phyloP scores from a whole-genome alignment of 2,113 vertebrate genomes.

The Sula dactylatra region DNA sequence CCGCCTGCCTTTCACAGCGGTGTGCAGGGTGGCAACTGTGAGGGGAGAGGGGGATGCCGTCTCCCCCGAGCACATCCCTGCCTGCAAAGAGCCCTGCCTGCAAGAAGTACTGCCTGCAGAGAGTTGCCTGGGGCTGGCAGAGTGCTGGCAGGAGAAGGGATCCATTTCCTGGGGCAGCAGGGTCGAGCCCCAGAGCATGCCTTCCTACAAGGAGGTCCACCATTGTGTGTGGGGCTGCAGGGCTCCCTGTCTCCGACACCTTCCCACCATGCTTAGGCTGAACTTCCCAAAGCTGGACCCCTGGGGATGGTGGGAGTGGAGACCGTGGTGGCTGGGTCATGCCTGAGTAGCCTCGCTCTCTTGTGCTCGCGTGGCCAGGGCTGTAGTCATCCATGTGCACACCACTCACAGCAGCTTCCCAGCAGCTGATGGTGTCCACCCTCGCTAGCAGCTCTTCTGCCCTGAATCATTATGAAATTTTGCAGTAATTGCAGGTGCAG shows the following conservation, averaged over 20 bases:
- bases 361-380: not conserved
- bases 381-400: not conserved
- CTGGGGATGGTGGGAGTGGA: not conserved
- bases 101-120: not conserved
- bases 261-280: not conserved
- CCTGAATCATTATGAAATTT: not conserved
- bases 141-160: not conserved
- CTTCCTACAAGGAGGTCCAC: not conserved
- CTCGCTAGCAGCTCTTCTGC: not conserved
- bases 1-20: not conserved
- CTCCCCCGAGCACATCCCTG: accelerated
- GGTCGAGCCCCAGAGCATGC: not conserved
- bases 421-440: not conserved
- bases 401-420: not conserved
- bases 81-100: not conserved
- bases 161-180: not conserved
- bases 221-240: not conserved
- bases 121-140: not conserved
- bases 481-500: not conserved
- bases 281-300: not conserved
- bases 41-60: not conserved
- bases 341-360: not conserved
- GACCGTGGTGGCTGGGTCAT: not conserved
- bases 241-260: not conserved
- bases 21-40: not conserved